These are phyloP conservation scores for Xanthorhoe spadicearia DNA, from an alignment of 2,888 invertebrate species.

Conservation along the genomic window DNA sequence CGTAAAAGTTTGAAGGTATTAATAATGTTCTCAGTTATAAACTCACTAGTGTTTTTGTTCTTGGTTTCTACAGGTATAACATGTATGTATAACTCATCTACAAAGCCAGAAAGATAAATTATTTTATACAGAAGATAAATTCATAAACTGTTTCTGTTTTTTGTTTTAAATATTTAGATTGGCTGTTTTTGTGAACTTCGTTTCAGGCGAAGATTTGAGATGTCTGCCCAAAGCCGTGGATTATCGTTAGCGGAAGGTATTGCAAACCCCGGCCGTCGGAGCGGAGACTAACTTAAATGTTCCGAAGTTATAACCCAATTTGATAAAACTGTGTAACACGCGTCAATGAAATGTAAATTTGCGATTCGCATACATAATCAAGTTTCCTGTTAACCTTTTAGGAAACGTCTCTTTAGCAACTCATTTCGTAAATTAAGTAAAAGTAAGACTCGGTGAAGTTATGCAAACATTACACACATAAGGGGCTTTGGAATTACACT, in stretches of 20 bases:
- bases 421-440: slow-evolving; percentile 28
- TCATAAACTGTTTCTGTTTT: not conserved
- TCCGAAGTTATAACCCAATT: slow-evolving; percentile 29
- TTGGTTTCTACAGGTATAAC: too few species aligned
- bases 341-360: slow-evolving; percentile 37
- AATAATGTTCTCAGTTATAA: too few species aligned
- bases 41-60: too few species aligned
- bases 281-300: slow-evolving; percentile 20
- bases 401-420: slow-evolving; percentile 29
- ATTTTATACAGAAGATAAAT: not conserved
- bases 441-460: slow-evolving; percentile 19
- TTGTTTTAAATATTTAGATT: not conserved
- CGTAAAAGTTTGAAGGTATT: too few species aligned
- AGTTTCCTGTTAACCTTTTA: slow-evolving; percentile 33
- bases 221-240: slow-evolving; percentile 5
- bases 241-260: slow-evolving; percentile 3
- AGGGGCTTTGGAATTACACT: slow-evolving; percentile 15
- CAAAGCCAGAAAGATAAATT: not conserved
- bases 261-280: slow-evolving; percentile 9
- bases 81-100: not conserved
- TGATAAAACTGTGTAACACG: slow-evolving; percentile 33
- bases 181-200: not conserved
- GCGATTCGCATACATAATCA: slow-evolving; percentile 33
- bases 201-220: not conserved
- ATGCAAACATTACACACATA: slow-evolving; percentile 19